Base-by-base conservation (phyloP, 2,113 vertebrate species). In the Thalassoma bifasciatum region DNA sequence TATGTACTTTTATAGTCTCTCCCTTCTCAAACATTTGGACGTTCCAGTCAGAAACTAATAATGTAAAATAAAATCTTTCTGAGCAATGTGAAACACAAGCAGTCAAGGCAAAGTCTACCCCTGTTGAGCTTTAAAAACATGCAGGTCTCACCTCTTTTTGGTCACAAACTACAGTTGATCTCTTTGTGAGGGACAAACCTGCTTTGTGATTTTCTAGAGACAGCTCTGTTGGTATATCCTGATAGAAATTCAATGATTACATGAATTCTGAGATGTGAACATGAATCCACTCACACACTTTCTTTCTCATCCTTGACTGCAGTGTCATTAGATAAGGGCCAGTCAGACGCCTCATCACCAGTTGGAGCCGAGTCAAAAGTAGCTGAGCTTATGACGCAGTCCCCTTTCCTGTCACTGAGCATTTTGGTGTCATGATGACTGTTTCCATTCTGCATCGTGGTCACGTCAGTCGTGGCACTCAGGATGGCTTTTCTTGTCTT, bases 371-470 rank as follows among this genome's bases (percentile, higher is more conserved):
- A 64, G 5, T 46, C 60, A 11, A 57, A 13, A 1, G 59, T 24
- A 11, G 12, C 10, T 5, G 38, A 1, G 16, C 13, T 11, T 3
- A 21, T 21, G n/a, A 17, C 7, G 10, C 36, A 19, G 0, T 82
- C 58, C 2, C 17, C 42, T 24, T 53, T 59, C 21, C 40, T 57
- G 26, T 54, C 75, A 22, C 64, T 77, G 24, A 34, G 57, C 11
- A 34, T 21, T 9, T 24, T 21, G 1, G 42, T 60, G 40, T 77
- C 70, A 49, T 61, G 72, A 34, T 88, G 72, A 34, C 78, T 51
- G 2, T 78, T 75, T 61, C 60, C 80, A 54, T 77, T 81, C 10
- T 68, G 72, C 12, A 83, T 73, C 5, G 50, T 5, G 3, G 30
- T 67, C 10, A 54, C 9, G 11, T 72, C 65, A 7, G 30, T 44